phyloP scores from a whole-genome alignment of 1,140 invertebrate genomes.

The Rhynchophorus ferrugineus region DNA sequence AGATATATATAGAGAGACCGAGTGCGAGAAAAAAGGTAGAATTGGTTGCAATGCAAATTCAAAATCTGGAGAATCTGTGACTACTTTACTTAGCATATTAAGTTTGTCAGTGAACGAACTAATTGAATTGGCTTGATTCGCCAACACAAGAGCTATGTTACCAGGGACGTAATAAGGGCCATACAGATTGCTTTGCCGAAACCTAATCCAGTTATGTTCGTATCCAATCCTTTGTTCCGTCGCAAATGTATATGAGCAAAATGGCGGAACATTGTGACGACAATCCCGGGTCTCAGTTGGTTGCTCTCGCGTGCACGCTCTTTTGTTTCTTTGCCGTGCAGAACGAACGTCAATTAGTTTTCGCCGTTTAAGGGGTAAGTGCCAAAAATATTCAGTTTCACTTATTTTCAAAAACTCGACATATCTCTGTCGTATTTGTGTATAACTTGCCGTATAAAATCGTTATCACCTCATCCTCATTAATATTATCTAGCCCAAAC shows the following conservation, averaged over 20 bases:
- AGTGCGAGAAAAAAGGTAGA: too few relatives aligned
- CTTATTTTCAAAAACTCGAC: background rate
- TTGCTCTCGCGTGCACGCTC: conserved; percentile 4
- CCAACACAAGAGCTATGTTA: conserved; percentile 32
- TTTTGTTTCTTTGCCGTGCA: conserved; percentile 17
- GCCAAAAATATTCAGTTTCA: conserved; percentile 14
- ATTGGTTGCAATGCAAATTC: conserved; percentile 12
- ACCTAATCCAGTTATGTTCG: conserved; percentile 37
- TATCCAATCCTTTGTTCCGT: conserved; percentile 34
- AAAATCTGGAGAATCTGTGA: conserved; percentile 29
- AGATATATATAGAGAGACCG: too few relatives aligned
- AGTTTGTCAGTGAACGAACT: conserved; percentile 36
- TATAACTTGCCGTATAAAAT: too few relatives aligned
- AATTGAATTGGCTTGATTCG: conserved; percentile 40
- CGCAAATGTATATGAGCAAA: conserved; percentile 29
- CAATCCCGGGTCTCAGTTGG: background rate
- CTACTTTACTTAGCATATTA: conserved; percentile 39
- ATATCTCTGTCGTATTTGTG: too few relatives aligned
- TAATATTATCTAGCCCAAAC: too few relatives aligned
- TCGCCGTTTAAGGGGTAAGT: conserved; percentile 11
- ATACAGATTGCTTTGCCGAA: conserved; percentile 38
- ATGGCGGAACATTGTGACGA: conserved; percentile 11
- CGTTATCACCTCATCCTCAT: too few relatives aligned
- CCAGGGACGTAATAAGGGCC: conserved; percentile 36
- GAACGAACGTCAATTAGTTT: conserved; percentile 20